Percentiles rank a stretch among this genome's conserved stretches.
Evolutionary conservation across 2,113 vertebrate genomes (phyloP).

Genomic region (Centropus unirufus): DNA sequence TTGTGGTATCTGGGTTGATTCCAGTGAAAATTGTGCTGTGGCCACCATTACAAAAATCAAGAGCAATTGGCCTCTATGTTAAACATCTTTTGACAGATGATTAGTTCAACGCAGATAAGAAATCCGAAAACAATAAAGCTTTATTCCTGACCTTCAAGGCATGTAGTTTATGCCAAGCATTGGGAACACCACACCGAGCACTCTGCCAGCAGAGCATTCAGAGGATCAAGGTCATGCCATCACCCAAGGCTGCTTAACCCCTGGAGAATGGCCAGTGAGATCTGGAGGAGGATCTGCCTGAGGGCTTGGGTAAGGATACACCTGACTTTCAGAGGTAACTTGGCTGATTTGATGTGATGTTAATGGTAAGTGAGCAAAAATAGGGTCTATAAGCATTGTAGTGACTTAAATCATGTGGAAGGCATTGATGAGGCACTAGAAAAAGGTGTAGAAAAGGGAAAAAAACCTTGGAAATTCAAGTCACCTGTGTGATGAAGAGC

Average conservation of each 20-base stretch:
- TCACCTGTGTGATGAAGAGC: background rate
- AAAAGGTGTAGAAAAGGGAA: background rate
- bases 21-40: background rate
- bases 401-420: background rate
- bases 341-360: background rate
- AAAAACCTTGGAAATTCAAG: background rate
- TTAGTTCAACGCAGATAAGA: background rate
- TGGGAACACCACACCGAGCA: background rate
- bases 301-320: background rate
- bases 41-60: background rate
- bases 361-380: background rate
- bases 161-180: background rate
- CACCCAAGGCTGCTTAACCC: background rate
- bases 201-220: background rate
- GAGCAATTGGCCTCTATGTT: background rate
- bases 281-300: background rate
- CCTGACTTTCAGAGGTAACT: background rate
- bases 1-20: background rate
- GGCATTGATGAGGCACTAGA: background rate
- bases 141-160: slow-evolving; percentile 38
- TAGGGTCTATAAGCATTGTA: background rate
- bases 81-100: background rate
- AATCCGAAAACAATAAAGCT: slow-evolving; percentile 54
- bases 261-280: background rate
- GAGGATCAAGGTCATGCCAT: background rate